Base-by-base conservation (phyloP, 2,113 vertebrate species). In the Trematomus loennbergii region DNA sequence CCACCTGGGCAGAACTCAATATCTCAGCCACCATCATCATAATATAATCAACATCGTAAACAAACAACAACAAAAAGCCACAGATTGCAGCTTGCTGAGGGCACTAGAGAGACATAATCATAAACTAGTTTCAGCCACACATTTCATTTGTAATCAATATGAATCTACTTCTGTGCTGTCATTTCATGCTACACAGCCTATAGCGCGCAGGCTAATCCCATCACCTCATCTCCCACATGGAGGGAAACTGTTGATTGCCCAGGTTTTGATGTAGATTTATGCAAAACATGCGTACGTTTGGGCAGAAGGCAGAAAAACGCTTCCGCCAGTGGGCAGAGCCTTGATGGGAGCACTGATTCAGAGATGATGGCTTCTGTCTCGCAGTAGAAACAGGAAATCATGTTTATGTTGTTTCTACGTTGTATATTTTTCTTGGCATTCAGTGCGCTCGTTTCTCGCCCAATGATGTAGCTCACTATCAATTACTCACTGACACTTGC, bases 401-500 rank as follows among this genome's bases (percentile, higher is more conserved):
- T 43, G 50, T 49, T 61, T 52, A 80, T 74, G 79, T 40, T 40
- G 36, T 72, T 76, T 88, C 82, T 77, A 78, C 29, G 8, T 66
- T 73, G 78, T 65, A 74, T 75, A 48, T 91, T 87, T 82, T 82
- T 71, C 79, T 57, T 78, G 77, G 87, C 80, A 74, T 75, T 85
- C 69, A 57, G 65, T 25, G 83, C 87, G 88, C 85, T 79, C 60
- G 74, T 87, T 70, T 78, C 72, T 82, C 83, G 43, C 67, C 73
- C 76, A 5, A 1, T 65, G 72, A 81, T 71, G 79, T 74, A 62
- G 77, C 86, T 74, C 73, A 16, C 70, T 53, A 90, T 93, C 88
- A 86, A 79, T 89, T 91, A 82, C 79, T 88, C 64, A 75, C 80
- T 79, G 84, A 79, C 89, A 80, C 78, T 92, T 46, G 84, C 86